Percentiles rank a stretch among this genome's conserved stretches.
Conservation (phyloP, 1,140 invertebrate genomes). For the Drosophila lini region DNA sequence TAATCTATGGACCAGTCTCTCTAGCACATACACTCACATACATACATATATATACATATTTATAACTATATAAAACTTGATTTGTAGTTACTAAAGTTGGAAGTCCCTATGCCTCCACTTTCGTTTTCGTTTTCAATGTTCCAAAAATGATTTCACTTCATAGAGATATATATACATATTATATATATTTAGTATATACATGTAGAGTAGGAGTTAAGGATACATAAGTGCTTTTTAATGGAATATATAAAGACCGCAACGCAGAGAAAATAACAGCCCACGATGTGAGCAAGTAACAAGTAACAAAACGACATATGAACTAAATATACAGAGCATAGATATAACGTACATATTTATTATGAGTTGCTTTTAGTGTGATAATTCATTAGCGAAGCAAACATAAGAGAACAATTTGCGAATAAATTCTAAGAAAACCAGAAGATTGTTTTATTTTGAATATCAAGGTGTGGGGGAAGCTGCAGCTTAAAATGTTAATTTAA, state of each 20-base stretch:
- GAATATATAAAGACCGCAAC: conserved; percentile 74
- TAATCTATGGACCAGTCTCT: conserved; percentile 77
- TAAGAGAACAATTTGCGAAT: conserved; percentile 58
- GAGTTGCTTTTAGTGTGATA: conserved; percentile 80
- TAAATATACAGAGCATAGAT: conserved; percentile 56
- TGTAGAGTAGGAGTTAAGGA: conserved; percentile 55
- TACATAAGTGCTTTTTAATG: conserved; percentile 81
- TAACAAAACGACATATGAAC: conserved; percentile 41
- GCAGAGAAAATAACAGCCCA: conserved; percentile 47
- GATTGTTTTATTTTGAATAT: background rate
- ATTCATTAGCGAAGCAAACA: conserved; percentile 60
- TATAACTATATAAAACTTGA: conserved; percentile 27
- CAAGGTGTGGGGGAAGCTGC: background rate
- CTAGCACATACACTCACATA: conserved; percentile 48
- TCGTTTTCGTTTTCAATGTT: conserved; percentile 24
- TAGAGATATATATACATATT: conserved; percentile 34
- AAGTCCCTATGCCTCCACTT: background rate
- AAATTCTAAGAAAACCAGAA: conserved; percentile 47
- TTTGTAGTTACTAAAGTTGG: conserved; percentile 33
- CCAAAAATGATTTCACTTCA: conserved; percentile 41
- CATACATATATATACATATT: conserved; percentile 48
- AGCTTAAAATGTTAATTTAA: too few relatives aligned
- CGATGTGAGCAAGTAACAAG: conserved; percentile 26
- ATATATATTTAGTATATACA: conserved; percentile 29
- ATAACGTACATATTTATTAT: conserved; percentile 69